These are phyloP conservation scores for Protodeltote pygarga DNA, from an alignment of 2,888 invertebrate genomes.

Conservation along the genomic window DNA sequence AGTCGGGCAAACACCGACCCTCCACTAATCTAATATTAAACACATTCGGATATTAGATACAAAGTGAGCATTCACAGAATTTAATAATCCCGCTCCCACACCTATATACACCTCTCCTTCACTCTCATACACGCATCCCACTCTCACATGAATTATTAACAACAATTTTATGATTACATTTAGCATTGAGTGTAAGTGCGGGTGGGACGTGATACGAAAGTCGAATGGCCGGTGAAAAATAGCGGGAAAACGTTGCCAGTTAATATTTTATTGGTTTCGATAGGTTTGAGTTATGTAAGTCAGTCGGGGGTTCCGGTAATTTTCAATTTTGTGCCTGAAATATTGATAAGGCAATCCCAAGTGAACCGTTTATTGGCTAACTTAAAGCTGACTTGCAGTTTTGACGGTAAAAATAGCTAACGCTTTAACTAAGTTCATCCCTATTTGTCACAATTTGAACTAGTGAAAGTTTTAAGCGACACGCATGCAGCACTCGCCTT, in stretches of 20 bases:
- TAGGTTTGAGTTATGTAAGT: slow-evolving; percentile 83
- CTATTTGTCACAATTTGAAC: background rate
- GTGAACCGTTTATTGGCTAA: slow-evolving; percentile 55
- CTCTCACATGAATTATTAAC: slow-evolving; percentile 82
- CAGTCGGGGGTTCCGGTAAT: slow-evolving; percentile 74
- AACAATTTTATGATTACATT: slow-evolving; percentile 87
- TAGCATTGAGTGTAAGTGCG: slow-evolving; percentile 81
- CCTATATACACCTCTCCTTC: slow-evolving; percentile 58
- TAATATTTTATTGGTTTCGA: slow-evolving; percentile 86
- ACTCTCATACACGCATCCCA: slow-evolving; percentile 50
- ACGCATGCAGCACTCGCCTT: background rate
- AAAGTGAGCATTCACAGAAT: slow-evolving; percentile 86
- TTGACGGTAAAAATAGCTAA: slow-evolving; percentile 6
- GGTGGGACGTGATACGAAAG: slow-evolving; percentile 78
- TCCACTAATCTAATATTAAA: slow-evolving; percentile 86
- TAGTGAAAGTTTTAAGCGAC: background rate
- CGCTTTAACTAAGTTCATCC: too few relatives aligned
- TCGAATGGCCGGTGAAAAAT: slow-evolving; percentile 79
- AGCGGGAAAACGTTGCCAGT: slow-evolving; percentile 80
- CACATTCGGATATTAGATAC: slow-evolving; percentile 86
- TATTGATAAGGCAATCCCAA: slow-evolving; percentile 75
- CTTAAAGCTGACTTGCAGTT: slow-evolving; percentile 45
- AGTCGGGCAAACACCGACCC: slow-evolving; percentile 64
- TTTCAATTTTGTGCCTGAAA: slow-evolving; percentile 85
- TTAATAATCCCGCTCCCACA: slow-evolving; percentile 83